phyloP scores from a whole-genome alignment of 2,113 vertebrate species.

The Agapornis roseicollis region DNA sequence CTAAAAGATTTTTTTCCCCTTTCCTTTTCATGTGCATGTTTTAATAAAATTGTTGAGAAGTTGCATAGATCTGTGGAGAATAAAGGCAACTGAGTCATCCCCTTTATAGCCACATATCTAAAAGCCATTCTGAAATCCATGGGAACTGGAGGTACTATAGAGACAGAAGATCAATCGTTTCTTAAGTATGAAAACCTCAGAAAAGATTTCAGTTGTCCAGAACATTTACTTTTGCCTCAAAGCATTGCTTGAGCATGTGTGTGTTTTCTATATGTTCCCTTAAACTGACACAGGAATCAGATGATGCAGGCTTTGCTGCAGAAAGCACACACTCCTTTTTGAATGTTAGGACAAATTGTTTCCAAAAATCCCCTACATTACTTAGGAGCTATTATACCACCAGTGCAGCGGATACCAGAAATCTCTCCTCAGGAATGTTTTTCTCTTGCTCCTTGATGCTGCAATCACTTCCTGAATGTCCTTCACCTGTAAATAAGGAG shows the following conservation, averaged over 20 bases:
- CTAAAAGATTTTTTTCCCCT: not conserved
- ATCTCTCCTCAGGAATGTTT: not conserved
- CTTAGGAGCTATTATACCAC: not conserved
- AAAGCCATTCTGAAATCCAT: not conserved
- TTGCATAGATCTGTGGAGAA: not conserved
- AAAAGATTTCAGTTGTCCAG: not conserved
- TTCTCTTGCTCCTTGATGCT: not conserved
- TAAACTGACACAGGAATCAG: not conserved
- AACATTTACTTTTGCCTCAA: conserved; percentile 5
- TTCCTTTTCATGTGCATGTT: not conserved
- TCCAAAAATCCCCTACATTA: not conserved
- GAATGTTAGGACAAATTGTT: not conserved
- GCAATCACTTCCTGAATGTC: not conserved
- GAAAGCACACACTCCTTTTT: not conserved
- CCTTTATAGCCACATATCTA: not conserved
- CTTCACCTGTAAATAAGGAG: not conserved
- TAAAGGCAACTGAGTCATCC: not conserved
- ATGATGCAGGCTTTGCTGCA: not conserved
- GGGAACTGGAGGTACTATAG: not conserved
- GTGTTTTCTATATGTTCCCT: not conserved
- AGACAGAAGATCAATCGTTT: not conserved
- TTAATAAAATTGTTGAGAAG: not conserved
- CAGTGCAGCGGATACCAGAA: not conserved
- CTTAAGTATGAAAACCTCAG: conserved; percentile 1
- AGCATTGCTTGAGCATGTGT: not conserved